Evolutionary conservation across 2,113 vertebrate genomes (phyloP).

Genomic region (Poeciliopsis retropinna): DNA sequence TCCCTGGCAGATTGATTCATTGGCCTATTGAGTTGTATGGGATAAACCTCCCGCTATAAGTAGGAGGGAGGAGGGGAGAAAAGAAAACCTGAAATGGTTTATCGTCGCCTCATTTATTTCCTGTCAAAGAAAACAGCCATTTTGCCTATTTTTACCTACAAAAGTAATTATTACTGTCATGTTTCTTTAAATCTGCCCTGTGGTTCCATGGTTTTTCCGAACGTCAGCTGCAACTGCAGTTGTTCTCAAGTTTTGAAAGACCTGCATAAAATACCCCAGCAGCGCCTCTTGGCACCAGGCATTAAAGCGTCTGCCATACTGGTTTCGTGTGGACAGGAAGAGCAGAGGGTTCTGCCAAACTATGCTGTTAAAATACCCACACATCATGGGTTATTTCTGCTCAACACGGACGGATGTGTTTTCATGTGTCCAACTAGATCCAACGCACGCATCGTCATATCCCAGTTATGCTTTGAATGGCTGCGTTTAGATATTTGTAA

Average conservation of each 20-base stretch:
- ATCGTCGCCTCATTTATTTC: neutral
- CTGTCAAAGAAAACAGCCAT: neutral
- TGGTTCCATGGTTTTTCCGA: neutral
- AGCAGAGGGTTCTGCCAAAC: slow-evolving; percentile 49
- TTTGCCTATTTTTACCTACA: too few relatives aligned
- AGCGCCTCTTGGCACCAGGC: slow-evolving; percentile 25
- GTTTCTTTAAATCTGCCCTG: neutral
- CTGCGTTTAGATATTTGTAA: slow-evolving; percentile 35
- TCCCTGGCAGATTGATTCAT: neutral
- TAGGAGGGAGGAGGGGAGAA: too few relatives aligned
- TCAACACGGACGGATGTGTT: slow-evolving; percentile 15
- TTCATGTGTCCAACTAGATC: slow-evolving; percentile 27
- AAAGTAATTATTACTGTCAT: neutral
- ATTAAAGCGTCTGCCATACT: slow-evolving; percentile 49
- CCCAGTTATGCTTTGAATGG: slow-evolving; percentile 9
- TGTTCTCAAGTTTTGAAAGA: neutral
- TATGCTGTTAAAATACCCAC: slow-evolving; percentile 53
- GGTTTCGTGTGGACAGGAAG: slow-evolving; percentile 42
- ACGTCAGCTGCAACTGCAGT: neutral
- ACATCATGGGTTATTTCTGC: slow-evolving; percentile 36
- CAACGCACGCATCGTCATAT: slow-evolving; percentile 4
- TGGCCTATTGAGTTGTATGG: neutral
- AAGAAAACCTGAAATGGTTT: neutral
- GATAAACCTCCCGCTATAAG: neutral
- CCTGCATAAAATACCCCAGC: neutral